A percentile compares a stretch with the other conserved stretches of the same genome.
phyloP scores from a whole-genome alignment of 1,140 invertebrate species.

The Drosophila rufa region DNA sequence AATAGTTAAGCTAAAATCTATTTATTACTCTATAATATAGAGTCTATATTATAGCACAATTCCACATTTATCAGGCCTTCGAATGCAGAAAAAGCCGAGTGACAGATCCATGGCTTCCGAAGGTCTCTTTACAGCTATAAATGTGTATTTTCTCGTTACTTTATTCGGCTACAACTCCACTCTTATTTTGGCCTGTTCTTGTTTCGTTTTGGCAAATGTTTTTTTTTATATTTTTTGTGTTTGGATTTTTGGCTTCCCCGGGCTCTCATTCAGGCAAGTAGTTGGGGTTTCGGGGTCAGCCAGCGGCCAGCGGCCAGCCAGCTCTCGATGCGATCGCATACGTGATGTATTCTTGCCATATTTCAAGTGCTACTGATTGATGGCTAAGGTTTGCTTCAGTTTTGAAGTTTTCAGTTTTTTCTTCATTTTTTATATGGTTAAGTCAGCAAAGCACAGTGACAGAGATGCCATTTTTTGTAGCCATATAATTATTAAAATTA shows the following conservation, averaged over 20 bases:
- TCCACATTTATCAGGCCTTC: not conserved
- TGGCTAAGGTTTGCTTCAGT: conserved; percentile 21
- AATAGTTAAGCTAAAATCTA: not conserved
- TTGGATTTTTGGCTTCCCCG: conserved; percentile 27
- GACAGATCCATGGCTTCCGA: conserved; percentile 30
- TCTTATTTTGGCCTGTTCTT: conserved; percentile 33
- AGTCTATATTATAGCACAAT: not conserved
- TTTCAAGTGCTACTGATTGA: conserved; percentile 35
- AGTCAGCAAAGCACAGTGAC: not conserved
- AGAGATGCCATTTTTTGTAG: not conserved
- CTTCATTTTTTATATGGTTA: not conserved
- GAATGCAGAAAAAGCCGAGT: not conserved
- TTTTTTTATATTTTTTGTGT: conserved; percentile 11
- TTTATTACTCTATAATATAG: not conserved
- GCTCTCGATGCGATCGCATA: conserved; percentile 34
- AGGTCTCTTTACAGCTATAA: conserved; percentile 7
- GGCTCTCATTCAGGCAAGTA: conserved; percentile 24
- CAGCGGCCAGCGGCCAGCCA: not conserved
- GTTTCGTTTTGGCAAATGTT: conserved; percentile 36
- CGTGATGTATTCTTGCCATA: conserved; percentile 39
- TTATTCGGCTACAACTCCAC: conserved; percentile 5
- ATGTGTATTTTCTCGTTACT: conserved; percentile 28
- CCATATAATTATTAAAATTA: no score
- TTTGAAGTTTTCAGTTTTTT: not conserved
- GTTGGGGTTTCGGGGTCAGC: conserved; percentile 71